These are phyloP conservation scores for Sinocyclocheilus rhinocerous DNA, from an alignment of 2,113 vertebrate genomes.

Conservation along the genomic window DNA sequence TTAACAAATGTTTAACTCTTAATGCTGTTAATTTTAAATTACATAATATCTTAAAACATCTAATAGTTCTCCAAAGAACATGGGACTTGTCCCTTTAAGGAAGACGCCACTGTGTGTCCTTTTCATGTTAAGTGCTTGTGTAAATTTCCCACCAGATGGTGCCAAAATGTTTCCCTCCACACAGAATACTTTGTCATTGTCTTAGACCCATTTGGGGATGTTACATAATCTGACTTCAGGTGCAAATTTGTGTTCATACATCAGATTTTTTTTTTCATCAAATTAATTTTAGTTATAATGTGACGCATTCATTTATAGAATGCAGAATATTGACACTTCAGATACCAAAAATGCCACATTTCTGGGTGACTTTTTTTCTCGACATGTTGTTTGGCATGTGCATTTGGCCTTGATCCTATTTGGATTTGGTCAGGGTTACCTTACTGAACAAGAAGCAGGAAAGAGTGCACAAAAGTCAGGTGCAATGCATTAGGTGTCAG, in stretches of 20 bases:
- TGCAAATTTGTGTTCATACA: background rate
- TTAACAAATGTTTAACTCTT: too few relatives aligned
- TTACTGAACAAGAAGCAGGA: background rate
- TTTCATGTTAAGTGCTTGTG: too few relatives aligned
- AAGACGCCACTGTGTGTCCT: too few relatives aligned
- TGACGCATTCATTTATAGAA: too few relatives aligned
- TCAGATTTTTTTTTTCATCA: background rate
- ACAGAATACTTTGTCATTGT: background rate
- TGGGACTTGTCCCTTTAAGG: too few relatives aligned
- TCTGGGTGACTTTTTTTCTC: background rate
- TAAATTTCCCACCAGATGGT: too few relatives aligned
- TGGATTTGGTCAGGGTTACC: background rate
- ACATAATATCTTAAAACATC: too few relatives aligned
- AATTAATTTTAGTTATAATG: background rate
- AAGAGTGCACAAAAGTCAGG: background rate
- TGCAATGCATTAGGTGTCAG: background rate
- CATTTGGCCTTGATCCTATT: background rate
- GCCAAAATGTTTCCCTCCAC: too few relatives aligned
- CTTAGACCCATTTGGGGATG: background rate
- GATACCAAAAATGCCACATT: background rate
- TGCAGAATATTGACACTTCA: background rate
- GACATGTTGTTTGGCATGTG: background rate
- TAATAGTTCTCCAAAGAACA: background rate
- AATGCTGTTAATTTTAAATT: too few relatives aligned
- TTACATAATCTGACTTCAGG: too few relatives aligned